Conservation (phyloP, 2,113 vertebrate species). For the Regulus satrapa region DNA sequence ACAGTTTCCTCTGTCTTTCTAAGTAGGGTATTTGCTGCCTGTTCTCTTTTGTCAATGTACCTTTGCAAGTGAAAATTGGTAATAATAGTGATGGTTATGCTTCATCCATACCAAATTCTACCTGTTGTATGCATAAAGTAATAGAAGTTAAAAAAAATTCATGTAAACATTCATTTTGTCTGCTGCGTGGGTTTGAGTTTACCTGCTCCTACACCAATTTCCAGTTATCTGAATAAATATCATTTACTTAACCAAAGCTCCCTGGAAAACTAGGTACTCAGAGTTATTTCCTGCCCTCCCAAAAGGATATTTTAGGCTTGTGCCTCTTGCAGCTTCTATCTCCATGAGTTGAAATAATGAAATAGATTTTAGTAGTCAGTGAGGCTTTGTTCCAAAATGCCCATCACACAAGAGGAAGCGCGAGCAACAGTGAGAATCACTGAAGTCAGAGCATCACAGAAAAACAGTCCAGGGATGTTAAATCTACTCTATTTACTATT, state of each 20-base stretch:
- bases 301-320: background rate
- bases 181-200: background rate
- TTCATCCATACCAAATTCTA: background rate
- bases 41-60: background rate
- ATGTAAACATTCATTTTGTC: background rate
- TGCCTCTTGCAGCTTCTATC: background rate
- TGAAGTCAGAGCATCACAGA: background rate
- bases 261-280: background rate
- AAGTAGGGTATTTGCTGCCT: background rate
- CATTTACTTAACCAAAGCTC: background rate
- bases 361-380: background rate
- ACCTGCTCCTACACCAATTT: background rate
- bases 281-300: background rate
- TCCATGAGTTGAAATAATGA: background rate
- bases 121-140: background rate
- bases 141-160: background rate
- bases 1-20: background rate
- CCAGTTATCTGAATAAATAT: background rate
- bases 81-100: background rate
- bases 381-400: background rate
- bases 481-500: no score
- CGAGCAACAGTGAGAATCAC: accelerated
- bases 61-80: background rate
- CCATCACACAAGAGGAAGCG: background rate
- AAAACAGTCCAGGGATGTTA: background rate